phyloP scores from a whole-genome alignment of 2,113 vertebrate species.

The Podarcis cretensis region DNA sequence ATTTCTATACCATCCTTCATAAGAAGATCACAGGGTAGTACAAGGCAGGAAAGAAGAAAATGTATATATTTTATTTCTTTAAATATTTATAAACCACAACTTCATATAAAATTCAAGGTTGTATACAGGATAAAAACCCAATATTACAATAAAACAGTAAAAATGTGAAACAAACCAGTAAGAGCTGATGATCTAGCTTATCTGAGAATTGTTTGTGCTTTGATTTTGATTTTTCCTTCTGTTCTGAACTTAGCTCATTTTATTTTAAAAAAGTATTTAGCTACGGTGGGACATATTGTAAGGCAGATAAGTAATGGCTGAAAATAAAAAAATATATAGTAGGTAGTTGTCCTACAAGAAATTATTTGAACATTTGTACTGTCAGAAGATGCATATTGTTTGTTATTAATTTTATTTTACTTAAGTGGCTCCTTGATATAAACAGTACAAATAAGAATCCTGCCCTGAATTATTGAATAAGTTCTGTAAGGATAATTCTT shows the following conservation, averaged over 20 bases:
- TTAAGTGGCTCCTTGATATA: background rate
- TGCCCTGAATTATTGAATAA: background rate
- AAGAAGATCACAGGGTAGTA: too few relatives aligned
- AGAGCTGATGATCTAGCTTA: background rate
- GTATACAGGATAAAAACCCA: too few relatives aligned
- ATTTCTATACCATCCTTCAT: too few relatives aligned
- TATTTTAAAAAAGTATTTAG: background rate
- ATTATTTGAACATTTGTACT: background rate
- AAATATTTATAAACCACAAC: too few relatives aligned
- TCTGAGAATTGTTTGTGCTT: background rate
- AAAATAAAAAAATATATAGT: background rate
- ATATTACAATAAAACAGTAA: too few relatives aligned
- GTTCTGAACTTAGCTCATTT: too few relatives aligned
- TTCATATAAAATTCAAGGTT: too few relatives aligned
- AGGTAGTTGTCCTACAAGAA: background rate
- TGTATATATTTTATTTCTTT: background rate
- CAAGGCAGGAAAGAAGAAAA: background rate
- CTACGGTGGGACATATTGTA: background rate
- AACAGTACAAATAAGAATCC: background rate
- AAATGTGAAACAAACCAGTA: too few relatives aligned
- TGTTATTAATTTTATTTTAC: constrained; percentile 2
- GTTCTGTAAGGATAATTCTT: background rate
- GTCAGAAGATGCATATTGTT: too few relatives aligned
- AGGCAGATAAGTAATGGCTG: background rate
- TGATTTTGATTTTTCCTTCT: background rate